Percentiles rank a stretch among this genome's conserved stretches.
These are phyloP conservation scores for Anhinga anhinga DNA, from an alignment of 2,113 vertebrate genomes.

Conservation along the genomic window DNA sequence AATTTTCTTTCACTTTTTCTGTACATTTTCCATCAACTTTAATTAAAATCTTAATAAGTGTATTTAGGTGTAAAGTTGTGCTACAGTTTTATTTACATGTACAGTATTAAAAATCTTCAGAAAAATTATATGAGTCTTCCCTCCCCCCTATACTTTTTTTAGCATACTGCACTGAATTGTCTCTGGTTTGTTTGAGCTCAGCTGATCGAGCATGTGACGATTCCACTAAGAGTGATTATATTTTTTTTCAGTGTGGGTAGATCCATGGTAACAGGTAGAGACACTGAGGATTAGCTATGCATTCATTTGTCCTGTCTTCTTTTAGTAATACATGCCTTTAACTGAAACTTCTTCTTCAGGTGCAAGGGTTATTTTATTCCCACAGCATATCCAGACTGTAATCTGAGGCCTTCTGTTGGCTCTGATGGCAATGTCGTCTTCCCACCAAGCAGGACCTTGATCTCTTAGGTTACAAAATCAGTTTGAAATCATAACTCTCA, in stretches of 20 bases:
- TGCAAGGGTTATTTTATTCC: background rate
- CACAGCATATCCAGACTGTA: background rate
- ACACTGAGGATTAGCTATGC: background rate
- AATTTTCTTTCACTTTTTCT: background rate
- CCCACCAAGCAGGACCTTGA: background rate
- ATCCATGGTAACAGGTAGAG: background rate
- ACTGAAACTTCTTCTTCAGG: background rate
- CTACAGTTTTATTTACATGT: background rate
- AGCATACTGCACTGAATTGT: background rate
- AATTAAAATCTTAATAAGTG: background rate
- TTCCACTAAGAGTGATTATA: background rate
- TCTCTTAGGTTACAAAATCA: background rate
- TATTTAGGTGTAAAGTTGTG: background rate
- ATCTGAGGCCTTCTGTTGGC: background rate
- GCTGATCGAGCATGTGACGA: background rate
- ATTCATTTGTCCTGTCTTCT: background rate
- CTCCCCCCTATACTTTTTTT: fast-evolving
- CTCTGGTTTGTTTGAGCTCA: background rate
- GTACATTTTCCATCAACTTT: background rate
- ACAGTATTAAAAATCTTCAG: background rate
- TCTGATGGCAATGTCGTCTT: background rate
- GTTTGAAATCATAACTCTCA: background rate
- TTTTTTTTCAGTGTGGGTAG: background rate
- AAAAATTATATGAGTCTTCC: background rate
- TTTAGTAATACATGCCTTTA: background rate